phyloP scores from a whole-genome alignment of 2,888 invertebrate species.

The Stratiomys singularior region DNA sequence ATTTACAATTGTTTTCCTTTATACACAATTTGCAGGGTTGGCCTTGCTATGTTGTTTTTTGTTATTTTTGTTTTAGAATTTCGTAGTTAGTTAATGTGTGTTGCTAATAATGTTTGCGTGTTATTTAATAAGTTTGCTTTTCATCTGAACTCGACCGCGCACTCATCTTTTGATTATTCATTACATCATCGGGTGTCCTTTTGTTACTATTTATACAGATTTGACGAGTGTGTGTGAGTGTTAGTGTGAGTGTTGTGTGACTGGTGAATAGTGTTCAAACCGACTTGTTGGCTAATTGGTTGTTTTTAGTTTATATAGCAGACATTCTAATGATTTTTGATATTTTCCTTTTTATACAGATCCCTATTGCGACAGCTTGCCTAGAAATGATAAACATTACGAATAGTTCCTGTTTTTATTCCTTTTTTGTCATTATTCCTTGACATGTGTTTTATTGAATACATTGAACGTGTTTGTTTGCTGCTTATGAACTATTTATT shows the following conservation, averaged over 20 bases:
- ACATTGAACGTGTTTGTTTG: background rate
- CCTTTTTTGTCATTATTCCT: conserved; percentile 33
- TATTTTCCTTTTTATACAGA: background rate
- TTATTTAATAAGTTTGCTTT: background rate
- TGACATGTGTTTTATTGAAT: background rate
- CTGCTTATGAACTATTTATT: background rate
- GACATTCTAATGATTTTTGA: background rate
- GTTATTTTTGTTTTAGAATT: conserved; percentile 31
- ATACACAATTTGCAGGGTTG: background rate
- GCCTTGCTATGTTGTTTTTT: background rate
- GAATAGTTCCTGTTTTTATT: conserved; percentile 42
- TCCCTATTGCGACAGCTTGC: background rate
- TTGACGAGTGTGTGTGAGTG: background rate
- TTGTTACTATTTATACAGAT: no score
- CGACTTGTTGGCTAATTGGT: background rate
- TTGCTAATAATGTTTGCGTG: background rate
- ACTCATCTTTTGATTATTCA: background rate
- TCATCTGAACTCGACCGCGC: background rate
- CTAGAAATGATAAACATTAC: conserved; percentile 31
- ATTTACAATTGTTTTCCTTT: conserved; percentile 2
- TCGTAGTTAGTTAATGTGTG: conserved; percentile 19
- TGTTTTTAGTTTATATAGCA: background rate
- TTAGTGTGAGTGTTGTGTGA: background rate
- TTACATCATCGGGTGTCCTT: background rate
- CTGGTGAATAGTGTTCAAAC: background rate